These are phyloP conservation scores for Hycleus phaleratus DNA, from an alignment of 1,140 invertebrate species.

Conservation along the genomic window DNA sequence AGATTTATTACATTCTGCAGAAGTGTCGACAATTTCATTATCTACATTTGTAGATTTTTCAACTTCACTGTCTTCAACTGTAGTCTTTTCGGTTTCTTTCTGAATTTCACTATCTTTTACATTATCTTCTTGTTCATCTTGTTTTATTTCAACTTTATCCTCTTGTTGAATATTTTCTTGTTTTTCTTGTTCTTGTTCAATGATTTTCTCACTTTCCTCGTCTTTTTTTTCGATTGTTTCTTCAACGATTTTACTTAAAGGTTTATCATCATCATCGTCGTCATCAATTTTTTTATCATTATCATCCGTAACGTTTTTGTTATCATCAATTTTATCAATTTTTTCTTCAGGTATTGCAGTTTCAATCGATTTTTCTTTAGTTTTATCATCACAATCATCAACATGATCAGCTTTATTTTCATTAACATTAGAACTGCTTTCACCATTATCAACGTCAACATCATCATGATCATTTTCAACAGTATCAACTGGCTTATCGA, in stretches of 20 bases:
- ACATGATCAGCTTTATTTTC: neutral
- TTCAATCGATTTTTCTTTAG: neutral
- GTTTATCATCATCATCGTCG: neutral
- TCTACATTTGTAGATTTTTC: neutral
- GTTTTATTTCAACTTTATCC: conserved; percentile 4
- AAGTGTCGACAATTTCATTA: neutral
- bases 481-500: conserved; percentile 27
- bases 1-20: conserved; percentile 5
- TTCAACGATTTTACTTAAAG: neutral
- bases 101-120: too few relatives aligned
- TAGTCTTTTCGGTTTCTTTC: too few relatives aligned
- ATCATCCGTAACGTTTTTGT: neutral
- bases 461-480: conserved; percentile 6
- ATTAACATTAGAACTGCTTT: conserved; percentile 3
- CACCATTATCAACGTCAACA: conserved; percentile 10
- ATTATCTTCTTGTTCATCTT: neutral
- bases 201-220: conserved; percentile 1
- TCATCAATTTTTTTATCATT: neutral
- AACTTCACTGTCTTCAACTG: too few relatives aligned
- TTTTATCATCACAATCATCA: neutral
- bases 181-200: conserved; percentile 8
- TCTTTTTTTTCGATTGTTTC: neutral
- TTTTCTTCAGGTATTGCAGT: neutral
- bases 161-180: conserved; percentile 8
- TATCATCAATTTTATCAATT: neutral